These are phyloP conservation scores for Melanotaenia nigrans DNA, from an alignment of 2,797 vertebrate species.

Conservation along the genomic window DNA sequence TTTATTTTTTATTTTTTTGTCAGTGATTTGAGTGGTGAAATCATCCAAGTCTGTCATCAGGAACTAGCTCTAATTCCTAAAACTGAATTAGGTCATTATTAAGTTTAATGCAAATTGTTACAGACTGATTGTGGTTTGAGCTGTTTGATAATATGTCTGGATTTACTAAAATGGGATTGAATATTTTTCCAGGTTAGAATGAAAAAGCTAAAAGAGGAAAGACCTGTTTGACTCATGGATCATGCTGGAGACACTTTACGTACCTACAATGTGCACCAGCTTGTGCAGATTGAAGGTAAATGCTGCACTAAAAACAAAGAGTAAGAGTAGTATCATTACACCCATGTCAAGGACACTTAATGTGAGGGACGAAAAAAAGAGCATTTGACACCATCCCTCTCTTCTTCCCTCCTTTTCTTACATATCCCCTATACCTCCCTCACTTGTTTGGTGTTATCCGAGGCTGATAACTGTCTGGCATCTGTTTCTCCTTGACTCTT, in stretches of 20 bases:
- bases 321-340: slow-evolving; percentile 72
- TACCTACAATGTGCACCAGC: slow-evolving; percentile 32
- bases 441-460: slow-evolving; percentile 56
- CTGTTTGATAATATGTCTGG: slow-evolving; percentile 44
- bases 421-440: slow-evolving; percentile 72
- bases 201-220: slow-evolving; percentile 47
- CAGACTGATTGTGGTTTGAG: slow-evolving; percentile 28
- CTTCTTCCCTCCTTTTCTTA: slow-evolving; percentile 69
- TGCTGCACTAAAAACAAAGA: slow-evolving; percentile 58
- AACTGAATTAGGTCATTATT: slow-evolving; percentile 55
- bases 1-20: slow-evolving; percentile 29
- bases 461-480: slow-evolving; percentile 64
- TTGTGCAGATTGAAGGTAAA: slow-evolving; percentile 57
- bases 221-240: slow-evolving; percentile 47
- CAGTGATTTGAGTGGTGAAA: slow-evolving; percentile 37
- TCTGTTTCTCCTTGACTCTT: slow-evolving; percentile 56
- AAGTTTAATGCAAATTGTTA: slow-evolving; percentile 34
- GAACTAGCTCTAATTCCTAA: slow-evolving; percentile 21
- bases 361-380: slow-evolving; percentile 63
- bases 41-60: slow-evolving; percentile 8
- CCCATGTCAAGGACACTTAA: slow-evolving; percentile 70
- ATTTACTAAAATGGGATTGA: slow-evolving; percentile 20
- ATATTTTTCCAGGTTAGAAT: slow-evolving; percentile 41
- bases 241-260: slow-evolving; percentile 57
- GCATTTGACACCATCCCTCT: slow-evolving; percentile 74